These are phyloP conservation scores for Amblyraja radiata DNA, from an alignment of 2,797 vertebrate species.

Conservation along the genomic window DNA sequence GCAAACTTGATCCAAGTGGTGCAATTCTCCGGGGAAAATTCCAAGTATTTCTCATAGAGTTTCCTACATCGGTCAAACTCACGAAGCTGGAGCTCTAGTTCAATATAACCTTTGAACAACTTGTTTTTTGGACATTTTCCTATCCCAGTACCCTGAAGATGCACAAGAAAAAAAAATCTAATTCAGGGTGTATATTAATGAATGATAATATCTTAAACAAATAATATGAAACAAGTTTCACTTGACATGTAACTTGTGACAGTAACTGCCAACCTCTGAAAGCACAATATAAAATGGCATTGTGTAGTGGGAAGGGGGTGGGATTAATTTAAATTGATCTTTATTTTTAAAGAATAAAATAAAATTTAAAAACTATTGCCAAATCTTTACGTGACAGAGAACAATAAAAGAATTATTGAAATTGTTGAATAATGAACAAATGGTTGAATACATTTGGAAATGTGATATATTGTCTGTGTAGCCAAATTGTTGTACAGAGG, in stretches of 20 bases:
- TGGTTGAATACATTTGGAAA: too few relatives aligned
- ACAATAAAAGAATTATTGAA: background rate
- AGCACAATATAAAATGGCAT: background rate
- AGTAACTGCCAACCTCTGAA: background rate
- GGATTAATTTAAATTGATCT: background rate
- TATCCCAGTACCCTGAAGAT: constrained; percentile 73
- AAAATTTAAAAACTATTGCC: background rate
- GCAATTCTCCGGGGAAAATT: constrained; percentile 91
- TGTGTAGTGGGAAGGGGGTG: too few relatives aligned
- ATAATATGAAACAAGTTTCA: background rate
- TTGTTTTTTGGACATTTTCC: constrained; percentile 96
- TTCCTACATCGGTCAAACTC: constrained; percentile 96
- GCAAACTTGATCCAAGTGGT: constrained; percentile 98
- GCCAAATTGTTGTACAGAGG: too few relatives aligned
- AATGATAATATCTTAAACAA: too few relatives aligned
- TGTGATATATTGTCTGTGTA: too few relatives aligned
- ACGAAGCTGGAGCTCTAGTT: constrained; percentile 85
- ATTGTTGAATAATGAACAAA: too few relatives aligned
- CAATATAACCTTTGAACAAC: constrained; percentile 95
- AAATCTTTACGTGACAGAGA: background rate
- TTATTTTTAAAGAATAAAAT: background rate
- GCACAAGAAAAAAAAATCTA: constrained; percentile 1
- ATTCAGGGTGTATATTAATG: too few relatives aligned
- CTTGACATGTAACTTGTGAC: background rate
- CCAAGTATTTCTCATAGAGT: constrained; percentile 92